A percentile compares a stretch with the other conserved stretches of the same genome.
Evolutionary conservation across 2,888 invertebrate species (phyloP).

Genomic region (Noctuana brunneofusca): DNA sequence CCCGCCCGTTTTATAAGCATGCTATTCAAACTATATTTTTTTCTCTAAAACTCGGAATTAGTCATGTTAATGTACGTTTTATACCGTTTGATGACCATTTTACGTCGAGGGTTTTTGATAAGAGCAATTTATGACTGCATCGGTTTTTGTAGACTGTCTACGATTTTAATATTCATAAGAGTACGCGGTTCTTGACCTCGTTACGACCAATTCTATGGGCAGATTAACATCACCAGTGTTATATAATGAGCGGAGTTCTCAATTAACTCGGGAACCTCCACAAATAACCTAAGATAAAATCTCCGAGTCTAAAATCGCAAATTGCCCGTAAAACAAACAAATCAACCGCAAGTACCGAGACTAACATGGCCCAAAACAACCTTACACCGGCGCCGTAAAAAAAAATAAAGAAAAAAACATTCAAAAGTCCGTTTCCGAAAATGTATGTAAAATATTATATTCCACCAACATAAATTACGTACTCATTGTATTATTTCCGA

Average conservation of each 20-base stretch:
- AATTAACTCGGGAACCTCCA: slow-evolving; percentile 59
- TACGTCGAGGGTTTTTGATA: slow-evolving; percentile 45
- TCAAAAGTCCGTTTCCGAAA: slow-evolving; percentile 72
- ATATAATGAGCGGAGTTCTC: slow-evolving; percentile 63
- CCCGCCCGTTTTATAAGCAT: slow-evolving; percentile 38
- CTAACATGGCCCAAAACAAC: slow-evolving; percentile 67
- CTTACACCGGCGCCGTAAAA: slow-evolving; percentile 44
- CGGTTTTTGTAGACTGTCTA: slow-evolving; percentile 50
- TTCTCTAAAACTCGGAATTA: slow-evolving; percentile 41
- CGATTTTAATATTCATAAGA: slow-evolving; percentile 72
- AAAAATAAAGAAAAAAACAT: slow-evolving; percentile 52
- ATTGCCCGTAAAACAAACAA: slow-evolving; percentile 79
- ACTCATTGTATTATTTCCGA: slow-evolving; percentile 79
- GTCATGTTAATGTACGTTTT: slow-evolving; percentile 43
- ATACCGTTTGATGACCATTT: slow-evolving; percentile 45
- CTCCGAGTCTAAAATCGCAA: slow-evolving; percentile 64
- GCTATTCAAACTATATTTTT: slow-evolving; percentile 39
- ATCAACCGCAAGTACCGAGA: slow-evolving; percentile 65
- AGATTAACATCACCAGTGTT: slow-evolving; percentile 63
- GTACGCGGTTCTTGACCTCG: slow-evolving; percentile 69
- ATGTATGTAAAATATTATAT: slow-evolving; percentile 67
- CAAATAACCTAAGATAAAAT: slow-evolving; percentile 53
- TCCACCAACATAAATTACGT: slow-evolving; percentile 76
- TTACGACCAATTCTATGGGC: slow-evolving; percentile 64
- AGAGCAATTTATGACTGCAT: slow-evolving; percentile 46